A percentile compares a stretch with the other conserved stretches of the same genome.
These are phyloP conservation scores for Siniperca knerii DNA, from an alignment of 2,113 vertebrate species.

Conservation along the genomic window DNA sequence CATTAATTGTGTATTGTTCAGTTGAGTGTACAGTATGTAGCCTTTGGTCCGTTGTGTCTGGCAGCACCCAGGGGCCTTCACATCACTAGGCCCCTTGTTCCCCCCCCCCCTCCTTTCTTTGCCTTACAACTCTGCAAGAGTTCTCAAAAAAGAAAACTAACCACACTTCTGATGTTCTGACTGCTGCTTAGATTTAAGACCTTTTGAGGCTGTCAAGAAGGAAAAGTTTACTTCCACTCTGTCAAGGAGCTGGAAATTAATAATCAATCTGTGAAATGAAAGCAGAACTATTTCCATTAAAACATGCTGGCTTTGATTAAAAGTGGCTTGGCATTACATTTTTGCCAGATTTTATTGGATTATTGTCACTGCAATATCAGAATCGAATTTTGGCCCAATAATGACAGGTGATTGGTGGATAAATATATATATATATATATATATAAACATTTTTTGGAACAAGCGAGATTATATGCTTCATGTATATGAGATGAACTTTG, in stretches of 20 bases:
- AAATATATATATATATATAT: not conserved
- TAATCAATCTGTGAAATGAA: constrained; percentile 62
- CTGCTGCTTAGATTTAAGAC: constrained; percentile 31
- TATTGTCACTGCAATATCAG: constrained; percentile 17
- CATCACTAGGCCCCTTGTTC: constrained; percentile 51
- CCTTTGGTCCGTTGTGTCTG: constrained; percentile 72
- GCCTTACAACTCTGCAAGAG: constrained; percentile 17
- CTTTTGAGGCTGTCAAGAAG: not conserved
- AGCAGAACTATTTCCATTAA: constrained; percentile 48
- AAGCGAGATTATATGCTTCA: not conserved
- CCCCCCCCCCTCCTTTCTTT: not conserved
- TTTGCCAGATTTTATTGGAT: constrained; percentile 24
- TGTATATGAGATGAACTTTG: not conserved
- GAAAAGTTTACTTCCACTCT: constrained; percentile 56
- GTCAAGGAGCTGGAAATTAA: constrained; percentile 56
- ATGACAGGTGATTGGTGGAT: not conserved
- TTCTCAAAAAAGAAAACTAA: constrained; percentile 11
- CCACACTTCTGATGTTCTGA: constrained; percentile 7
- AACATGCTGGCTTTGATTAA: constrained; percentile 44
- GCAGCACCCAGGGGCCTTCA: constrained; percentile 60
- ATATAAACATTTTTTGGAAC: not conserved
- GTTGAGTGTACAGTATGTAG: constrained; percentile 72
- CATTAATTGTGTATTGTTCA: constrained; percentile 82
- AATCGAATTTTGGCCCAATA: not conserved
- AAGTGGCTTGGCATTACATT: constrained; percentile 34